phyloP scores from a whole-genome alignment of 2,113 vertebrate genomes.

The Vidua chalybeata region DNA sequence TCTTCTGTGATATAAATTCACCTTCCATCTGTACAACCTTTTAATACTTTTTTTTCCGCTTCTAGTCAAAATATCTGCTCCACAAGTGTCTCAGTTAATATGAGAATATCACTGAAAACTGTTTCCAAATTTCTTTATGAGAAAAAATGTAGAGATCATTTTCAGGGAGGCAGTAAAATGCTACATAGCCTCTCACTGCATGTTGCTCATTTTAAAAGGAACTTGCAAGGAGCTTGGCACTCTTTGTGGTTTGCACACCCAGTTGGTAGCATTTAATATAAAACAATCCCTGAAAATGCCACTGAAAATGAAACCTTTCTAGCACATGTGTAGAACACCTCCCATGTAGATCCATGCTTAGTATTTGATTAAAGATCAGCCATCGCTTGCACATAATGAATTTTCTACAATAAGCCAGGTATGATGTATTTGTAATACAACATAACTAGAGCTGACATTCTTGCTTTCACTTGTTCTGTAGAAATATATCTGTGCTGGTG shows the following conservation, averaged over 20 bases:
- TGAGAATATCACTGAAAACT: neutral
- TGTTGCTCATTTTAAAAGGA: conserved; percentile 27
- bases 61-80: conserved; percentile 22
- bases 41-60: neutral
- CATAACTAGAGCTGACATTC: neutral
- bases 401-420: neutral
- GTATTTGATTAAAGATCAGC: neutral
- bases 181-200: neutral
- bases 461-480: neutral
- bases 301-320: neutral
- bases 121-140: neutral
- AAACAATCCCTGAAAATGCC: neutral
- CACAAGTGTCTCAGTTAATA: neutral
- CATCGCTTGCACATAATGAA: neutral
- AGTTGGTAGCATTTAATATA: neutral
- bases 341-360: neutral
- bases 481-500: neutral
- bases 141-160: neutral
- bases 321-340: neutral
- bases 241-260: neutral
- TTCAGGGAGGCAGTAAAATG: neutral
- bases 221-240: neutral
- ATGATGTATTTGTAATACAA: neutral
- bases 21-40: conserved; percentile 30
- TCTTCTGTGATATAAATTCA: conserved; percentile 12